phyloP scores from a whole-genome alignment of 2,888 invertebrate species.

The Eilema sororculum region DNA sequence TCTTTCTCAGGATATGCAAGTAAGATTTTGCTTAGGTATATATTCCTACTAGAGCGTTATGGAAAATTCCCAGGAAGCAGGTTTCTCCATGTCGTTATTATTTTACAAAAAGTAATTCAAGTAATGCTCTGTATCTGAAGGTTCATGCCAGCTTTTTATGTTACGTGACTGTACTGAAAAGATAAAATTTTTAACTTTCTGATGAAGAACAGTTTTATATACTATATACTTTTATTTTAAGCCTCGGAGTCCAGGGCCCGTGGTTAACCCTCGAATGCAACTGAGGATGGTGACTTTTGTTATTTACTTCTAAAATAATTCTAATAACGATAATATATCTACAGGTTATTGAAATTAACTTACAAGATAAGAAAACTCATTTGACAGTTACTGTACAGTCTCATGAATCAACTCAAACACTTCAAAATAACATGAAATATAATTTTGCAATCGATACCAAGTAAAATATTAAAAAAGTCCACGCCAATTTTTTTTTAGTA shows the following conservation, averaged over 20 bases:
- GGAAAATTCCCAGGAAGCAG: neutral
- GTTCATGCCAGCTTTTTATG: neutral
- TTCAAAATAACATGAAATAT: neutral
- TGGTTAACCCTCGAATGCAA: no score
- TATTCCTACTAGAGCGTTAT: neutral
- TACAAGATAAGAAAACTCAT: neutral
- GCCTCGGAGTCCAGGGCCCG: no score
- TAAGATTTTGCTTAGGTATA: neutral
- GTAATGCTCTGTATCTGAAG: neutral
- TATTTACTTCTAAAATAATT: neutral
- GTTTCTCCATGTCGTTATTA: neutral
- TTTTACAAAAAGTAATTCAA: neutral
- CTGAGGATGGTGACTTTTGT: neutral
- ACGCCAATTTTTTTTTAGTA: neutral
- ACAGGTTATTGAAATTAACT: neutral
- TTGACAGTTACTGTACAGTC: neutral
- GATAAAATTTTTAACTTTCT: neutral
- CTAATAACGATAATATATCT: no score
- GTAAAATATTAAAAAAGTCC: neutral
- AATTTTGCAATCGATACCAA: neutral
- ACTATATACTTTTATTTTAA: no score
- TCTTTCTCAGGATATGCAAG: neutral
- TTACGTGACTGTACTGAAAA: conserved; percentile 4
- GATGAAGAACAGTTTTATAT: neutral
- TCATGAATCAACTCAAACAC: neutral